These are phyloP conservation scores for Nematolebias whitei DNA, from an alignment of 2,113 vertebrate species.

Conservation along the genomic window DNA sequence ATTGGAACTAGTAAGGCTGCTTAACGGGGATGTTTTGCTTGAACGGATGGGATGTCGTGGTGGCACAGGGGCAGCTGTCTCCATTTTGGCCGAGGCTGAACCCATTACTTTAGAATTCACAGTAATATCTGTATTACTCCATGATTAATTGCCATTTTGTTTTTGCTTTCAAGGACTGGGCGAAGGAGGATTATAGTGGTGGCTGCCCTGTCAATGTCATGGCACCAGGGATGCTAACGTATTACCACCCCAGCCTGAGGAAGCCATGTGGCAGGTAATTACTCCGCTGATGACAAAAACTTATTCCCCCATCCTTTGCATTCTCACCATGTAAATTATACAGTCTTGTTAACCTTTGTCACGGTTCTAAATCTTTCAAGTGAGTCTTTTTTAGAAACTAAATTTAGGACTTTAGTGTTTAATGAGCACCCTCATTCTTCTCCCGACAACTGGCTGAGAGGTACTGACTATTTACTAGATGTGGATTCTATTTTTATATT, in stretches of 20 bases:
- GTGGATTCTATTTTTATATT: slow-evolving; percentile 29
- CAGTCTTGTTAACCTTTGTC: background rate
- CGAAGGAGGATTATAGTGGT: slow-evolving; percentile 74
- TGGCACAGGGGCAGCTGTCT: background rate
- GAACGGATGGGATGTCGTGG: background rate
- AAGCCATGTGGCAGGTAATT: slow-evolving; percentile 76
- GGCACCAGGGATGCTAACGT: slow-evolving; percentile 79
- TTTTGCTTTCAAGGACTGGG: slow-evolving; percentile 75
- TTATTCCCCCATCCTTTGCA: background rate
- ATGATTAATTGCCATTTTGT: slow-evolving; percentile 1
- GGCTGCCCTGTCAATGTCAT: slow-evolving; percentile 81
- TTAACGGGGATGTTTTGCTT: background rate
- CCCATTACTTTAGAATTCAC: background rate
- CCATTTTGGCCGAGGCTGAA: too few species aligned
- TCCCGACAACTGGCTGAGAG: slow-evolving; percentile 3
- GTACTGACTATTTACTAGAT: slow-evolving; percentile 15
- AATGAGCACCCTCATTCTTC: slow-evolving; percentile 7
- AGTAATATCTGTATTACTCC: background rate
- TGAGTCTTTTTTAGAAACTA: slow-evolving; percentile 4
- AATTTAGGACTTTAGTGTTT: slow-evolving; percentile 1
- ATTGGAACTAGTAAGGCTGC: background rate
- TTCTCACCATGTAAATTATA: background rate
- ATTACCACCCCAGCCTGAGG: slow-evolving; percentile 76
- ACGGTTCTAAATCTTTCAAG: background rate
- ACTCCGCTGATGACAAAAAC: slow-evolving; percentile 26